These are phyloP conservation scores for Callaeas wilsoni DNA, from an alignment of 2,113 vertebrate species.

Conservation along the genomic window DNA sequence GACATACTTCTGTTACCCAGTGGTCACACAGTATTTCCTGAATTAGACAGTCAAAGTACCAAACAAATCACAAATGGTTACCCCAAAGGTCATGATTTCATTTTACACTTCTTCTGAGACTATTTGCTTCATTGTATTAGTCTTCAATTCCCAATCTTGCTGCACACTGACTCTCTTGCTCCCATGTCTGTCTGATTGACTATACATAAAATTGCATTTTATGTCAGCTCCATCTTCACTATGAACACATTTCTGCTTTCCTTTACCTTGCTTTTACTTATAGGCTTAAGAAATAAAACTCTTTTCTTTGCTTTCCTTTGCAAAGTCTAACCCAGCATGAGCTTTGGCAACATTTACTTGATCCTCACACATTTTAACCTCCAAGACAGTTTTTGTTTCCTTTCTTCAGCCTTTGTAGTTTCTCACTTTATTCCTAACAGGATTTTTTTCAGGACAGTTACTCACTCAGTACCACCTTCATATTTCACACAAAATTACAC, in stretches of 20 bases:
- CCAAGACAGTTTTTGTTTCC: background rate
- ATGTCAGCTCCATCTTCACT: background rate
- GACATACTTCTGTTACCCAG: background rate
- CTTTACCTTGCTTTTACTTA: background rate
- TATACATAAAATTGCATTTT: background rate
- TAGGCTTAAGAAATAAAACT: background rate
- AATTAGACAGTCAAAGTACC: background rate
- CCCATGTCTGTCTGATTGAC: background rate
- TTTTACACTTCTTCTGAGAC: background rate
- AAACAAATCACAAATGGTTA: background rate
- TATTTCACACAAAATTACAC: background rate
- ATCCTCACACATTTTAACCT: background rate
- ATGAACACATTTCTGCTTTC: background rate
- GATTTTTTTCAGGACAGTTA: background rate
- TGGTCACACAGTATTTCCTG: background rate
- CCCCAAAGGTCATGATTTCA: background rate
- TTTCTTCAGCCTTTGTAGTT: background rate
- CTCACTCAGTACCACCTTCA: background rate
- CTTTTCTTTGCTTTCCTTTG: background rate
- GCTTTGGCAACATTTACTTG: background rate
- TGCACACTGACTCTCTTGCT: background rate
- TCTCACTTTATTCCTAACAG: background rate
- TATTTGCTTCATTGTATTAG: background rate
- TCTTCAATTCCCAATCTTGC: background rate
- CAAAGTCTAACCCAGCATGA: background rate